These are phyloP conservation scores for Drosophila punjabiensis DNA, from an alignment of 1,140 invertebrate genomes.

Conservation along the genomic window DNA sequence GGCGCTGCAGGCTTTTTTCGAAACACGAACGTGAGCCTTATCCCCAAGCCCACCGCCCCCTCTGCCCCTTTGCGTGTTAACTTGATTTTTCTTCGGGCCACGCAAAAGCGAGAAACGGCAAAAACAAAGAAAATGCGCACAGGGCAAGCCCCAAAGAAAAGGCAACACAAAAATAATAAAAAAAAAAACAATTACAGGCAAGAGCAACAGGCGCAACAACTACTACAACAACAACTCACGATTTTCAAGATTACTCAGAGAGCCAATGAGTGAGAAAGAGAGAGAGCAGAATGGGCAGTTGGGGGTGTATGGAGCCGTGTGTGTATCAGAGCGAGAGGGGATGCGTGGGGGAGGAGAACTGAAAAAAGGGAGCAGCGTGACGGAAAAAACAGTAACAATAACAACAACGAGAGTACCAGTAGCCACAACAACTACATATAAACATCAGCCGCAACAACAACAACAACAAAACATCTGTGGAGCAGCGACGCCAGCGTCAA, in stretches of 20 bases:
- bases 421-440: constrained; percentile 18
- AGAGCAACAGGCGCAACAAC: constrained; percentile 50
- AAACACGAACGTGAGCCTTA: constrained; percentile 48
- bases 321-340: constrained; percentile 11
- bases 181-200: constrained; percentile 31
- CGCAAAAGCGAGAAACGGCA: constrained; percentile 51
- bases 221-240: constrained; percentile 66
- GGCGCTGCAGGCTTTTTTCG: constrained; percentile 72
- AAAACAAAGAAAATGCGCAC: constrained; percentile 79
- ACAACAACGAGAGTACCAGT: constrained; percentile 13
- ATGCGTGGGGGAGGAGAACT: constrained; percentile 3
- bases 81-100: constrained; percentile 79
- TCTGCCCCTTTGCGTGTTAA: constrained; percentile 61
- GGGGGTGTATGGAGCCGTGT: constrained; percentile 13
- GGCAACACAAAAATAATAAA: constrained; percentile 24
- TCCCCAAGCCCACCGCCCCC: constrained; percentile 7
- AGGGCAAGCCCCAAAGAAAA: constrained; percentile 60
- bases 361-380: constrained; percentile 22
- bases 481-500: constrained; percentile 40
- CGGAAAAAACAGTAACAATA: constrained; percentile 15
- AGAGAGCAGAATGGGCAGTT: constrained; percentile 10
- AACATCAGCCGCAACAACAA: constrained; percentile 14
- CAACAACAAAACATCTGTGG: constrained; percentile 4
- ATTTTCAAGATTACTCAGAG: constrained; percentile 75
- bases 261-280: constrained; percentile 25